Evolutionary conservation across 2,113 vertebrate genomes (phyloP), one percentile per base, ranked within the genome.

Genomic region (Actenoides hombroni): DNA sequence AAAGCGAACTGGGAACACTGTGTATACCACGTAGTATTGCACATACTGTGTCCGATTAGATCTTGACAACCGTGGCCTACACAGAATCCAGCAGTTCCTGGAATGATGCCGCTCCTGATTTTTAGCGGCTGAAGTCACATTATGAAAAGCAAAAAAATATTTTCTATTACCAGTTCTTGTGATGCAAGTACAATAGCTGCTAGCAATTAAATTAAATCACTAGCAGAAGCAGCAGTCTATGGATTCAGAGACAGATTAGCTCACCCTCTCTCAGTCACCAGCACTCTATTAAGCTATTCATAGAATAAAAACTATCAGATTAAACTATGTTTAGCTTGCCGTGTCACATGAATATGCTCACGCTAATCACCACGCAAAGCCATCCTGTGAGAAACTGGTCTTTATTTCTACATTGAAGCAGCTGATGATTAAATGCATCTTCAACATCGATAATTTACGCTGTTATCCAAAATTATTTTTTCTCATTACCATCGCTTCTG

Each of bases 221-320:
- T 81, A 93, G 26, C 23, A 75, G 33, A 13, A 89, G n/a, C 73
- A 88, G 73, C 24, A 70, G 64, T 39, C 60, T 88, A n/a, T 59
- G 57, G n/a, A 56, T 85, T 87, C 49, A 87, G 84, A 90, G 60
- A 91, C 29, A 89, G 86, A 92, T 89, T 74, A 91, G 84, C 70
- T 94, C 81, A 84, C n/a, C 46, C 54, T 88, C 54, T 15, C n/a
- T 79, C 78, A 73, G 78, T 48, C 84, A 93, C 57, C 76, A 93
- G 68, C 16, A 78, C 64, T 94, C 76, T 68, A 86, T 88, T 90
- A 95, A 93, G 80, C 80, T 93, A 86, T 57, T 92, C 83, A 91
- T 20, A 84, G 69, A 90, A 94, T 88, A 93, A 88, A 95, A 95
- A 86, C 83, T 90, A 90, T 48, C 88, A 92, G 80, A 95, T 93